Base-by-base conservation (phyloP, 2,113 vertebrate species). In the Camelus dromedarius region DNA sequence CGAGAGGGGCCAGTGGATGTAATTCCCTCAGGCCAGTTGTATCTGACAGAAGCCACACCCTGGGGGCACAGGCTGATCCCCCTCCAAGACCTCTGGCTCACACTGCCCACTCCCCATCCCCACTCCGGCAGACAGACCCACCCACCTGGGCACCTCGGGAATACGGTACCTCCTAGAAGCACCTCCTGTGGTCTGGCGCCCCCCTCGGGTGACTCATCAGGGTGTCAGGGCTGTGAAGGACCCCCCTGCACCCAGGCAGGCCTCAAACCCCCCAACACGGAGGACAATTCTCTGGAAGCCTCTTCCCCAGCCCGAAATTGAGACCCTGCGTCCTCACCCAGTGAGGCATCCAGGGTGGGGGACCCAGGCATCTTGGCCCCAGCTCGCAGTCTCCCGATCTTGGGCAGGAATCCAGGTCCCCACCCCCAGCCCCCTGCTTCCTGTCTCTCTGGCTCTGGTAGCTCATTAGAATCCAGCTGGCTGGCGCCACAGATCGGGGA, bases 401-500 rank as follows among this genome's bases (percentile, higher is more conserved):
- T 8, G 22, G 85, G 89, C 91, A 86, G 81, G 32, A 54, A 28
- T 16, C 85, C 82, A 88, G 86, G 62, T 64, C 80, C 70, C 58
- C 1, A 8, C 85, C 95, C 86, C 88, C 58, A 67, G 22, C 19
- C 76, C 85, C 86, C 60, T 50, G 80, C 89, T 94, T 96, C 94
- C 97, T 73, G 95, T 35, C 77, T 85, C 91, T 77, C 3, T 7
- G 0, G 13, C 83, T 72, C 89, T 18, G 60, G 66, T 11, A 66
- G 86, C 93, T 97, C 79, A 96, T 97, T 96, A 97, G 95, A 56
- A 96, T 86, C 90, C 76, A 83, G 96, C 96, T 73, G 80, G 91
- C 97, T 98, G 98, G 98, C 70, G 66, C 97, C 97, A 96, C 48
- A 35, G 91, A 76, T n/a, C 1, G 0, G 94, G 93, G 67, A 81